Evolutionary conservation across 2,888 invertebrate species (phyloP).

Genomic region (Galerucella calmariensis): DNA sequence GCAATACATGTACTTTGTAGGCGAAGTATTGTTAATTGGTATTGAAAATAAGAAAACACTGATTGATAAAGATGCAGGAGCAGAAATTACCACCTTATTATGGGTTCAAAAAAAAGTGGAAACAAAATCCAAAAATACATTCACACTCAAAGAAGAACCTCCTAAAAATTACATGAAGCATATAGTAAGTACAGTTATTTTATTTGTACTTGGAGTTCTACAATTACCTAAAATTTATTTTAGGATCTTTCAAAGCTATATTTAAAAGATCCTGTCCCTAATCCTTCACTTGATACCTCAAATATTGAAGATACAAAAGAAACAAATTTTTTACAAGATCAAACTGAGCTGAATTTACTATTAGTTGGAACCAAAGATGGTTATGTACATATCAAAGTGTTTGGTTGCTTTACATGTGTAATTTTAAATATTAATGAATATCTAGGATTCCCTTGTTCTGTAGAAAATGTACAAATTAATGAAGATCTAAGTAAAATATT

Average conservation of each 20-base stretch:
- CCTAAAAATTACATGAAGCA: constrained; percentile 56
- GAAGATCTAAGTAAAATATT: constrained; percentile 78
- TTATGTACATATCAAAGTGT: constrained; percentile 79
- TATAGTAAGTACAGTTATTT: constrained; percentile 51
- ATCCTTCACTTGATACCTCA: constrained; percentile 57
- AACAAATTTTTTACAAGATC: constrained; percentile 72
- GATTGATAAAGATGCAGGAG: constrained; percentile 71
- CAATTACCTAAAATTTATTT: constrained; percentile 36
- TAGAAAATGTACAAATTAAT: constrained; percentile 75
- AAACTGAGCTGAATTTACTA: constrained; percentile 78
- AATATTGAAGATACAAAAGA: constrained; percentile 70
- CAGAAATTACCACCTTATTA: constrained; percentile 77
- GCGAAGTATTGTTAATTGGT: constrained; percentile 78
- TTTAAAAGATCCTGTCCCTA: constrained; percentile 66
- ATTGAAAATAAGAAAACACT: constrained; percentile 88
- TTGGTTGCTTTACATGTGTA: constrained; percentile 87
- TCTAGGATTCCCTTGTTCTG: constrained; percentile 68
- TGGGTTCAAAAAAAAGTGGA: constrained; percentile 69
- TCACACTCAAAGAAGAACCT: constrained; percentile 51
- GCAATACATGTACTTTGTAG: constrained; percentile 63
- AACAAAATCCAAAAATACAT: constrained; percentile 46
- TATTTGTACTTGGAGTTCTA: not conserved
- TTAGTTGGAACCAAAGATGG: constrained; percentile 82
- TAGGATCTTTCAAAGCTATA: constrained; percentile 61
- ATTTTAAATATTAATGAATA: constrained; percentile 72